Evolutionary conservation across 2,888 invertebrate species (phyloP), one percentile per base, ranked within the genome.

Genomic region (Drosophila basisetae): DNA sequence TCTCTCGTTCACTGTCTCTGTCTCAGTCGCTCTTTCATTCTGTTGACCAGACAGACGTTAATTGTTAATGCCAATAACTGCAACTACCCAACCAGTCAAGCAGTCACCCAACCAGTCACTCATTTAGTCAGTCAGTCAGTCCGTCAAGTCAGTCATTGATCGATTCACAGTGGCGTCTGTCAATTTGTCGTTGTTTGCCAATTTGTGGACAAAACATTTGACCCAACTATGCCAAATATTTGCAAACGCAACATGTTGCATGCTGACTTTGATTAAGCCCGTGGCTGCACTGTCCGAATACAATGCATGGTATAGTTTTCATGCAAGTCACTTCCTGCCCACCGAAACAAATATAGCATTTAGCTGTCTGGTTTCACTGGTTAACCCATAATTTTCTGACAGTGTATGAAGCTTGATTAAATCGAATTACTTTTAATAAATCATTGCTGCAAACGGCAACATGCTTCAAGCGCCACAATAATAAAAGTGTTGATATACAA

Each of bases 51-150:
- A 71, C 77, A 72, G 75, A 83, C 78, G 89, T 76, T 88, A 90
- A 90, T 90, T 88, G 89, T 88, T 84, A 90, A 86, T 90, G 89
- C 78, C 86, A 76, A 89, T 86, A 90, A 77, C 61, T 76, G 78
- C 83, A 75, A 69, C 63, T 70, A 76, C 67, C 58, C 73, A 50
- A 53, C 56, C 37, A 58, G 60, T 54, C 68, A 65, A 53, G 35
- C 80, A 60, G 58, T 54, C 66, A 69, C 53, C 56, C 43, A 68
- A 49, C 43, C 53, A 78, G 63, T 62, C 68, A 59, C 37, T 63
- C 79, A 73, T 41, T 56, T 55, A 68, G 13, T 65, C 76, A 60
- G 49, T 67, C 66, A 55, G 28, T 60, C 64, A 33, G 56, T 22
- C 56, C 54, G 55, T 64, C 66, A 39, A 60, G 35, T 41, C 55